A percentile compares a stretch with the other conserved stretches of the same genome.
phyloP scores from a whole-genome alignment of 2,797 vertebrate genomes.

The Notoglanidium macrostoma region DNA sequence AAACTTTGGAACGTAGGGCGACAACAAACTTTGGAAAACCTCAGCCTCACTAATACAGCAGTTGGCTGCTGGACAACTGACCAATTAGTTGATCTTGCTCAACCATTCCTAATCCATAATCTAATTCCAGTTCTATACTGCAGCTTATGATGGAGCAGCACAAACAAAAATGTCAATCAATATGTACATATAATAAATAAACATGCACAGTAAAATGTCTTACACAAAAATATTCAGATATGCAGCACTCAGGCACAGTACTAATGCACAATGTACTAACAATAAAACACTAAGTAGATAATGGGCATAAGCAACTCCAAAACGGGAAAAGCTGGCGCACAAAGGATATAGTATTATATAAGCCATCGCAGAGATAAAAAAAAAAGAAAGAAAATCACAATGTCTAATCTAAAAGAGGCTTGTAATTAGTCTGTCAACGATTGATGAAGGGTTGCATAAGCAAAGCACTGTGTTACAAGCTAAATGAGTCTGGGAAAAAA shows the following conservation, averaged over 20 bases:
- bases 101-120: background rate
- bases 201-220: background rate
- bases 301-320: background rate
- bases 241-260: background rate
- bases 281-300: slow-evolving; percentile 6
- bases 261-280: background rate
- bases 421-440: slow-evolving; percentile 55
- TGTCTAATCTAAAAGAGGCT: slow-evolving; percentile 35
- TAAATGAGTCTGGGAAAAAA: slow-evolving; percentile 63
- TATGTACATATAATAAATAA: background rate
- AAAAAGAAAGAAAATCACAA: slow-evolving; percentile 30
- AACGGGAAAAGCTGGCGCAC: slow-evolving; percentile 9
- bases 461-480: slow-evolving; percentile 57
- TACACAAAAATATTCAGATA: background rate
- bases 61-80: background rate
- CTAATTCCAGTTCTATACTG: background rate
- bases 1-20: too few species aligned
- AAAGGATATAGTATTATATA: slow-evolving; percentile 28
- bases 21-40: background rate
- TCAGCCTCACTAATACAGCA: background rate
- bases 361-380: slow-evolving; percentile 24
- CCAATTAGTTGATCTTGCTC: background rate
- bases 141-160: background rate
- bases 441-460: slow-evolving; percentile 57
- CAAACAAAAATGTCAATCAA: background rate